A percentile compares a stretch with the other conserved stretches of the same genome.
Evolutionary conservation across 1,140 invertebrate species (phyloP).

Genomic region (Dryas iulia): DNA sequence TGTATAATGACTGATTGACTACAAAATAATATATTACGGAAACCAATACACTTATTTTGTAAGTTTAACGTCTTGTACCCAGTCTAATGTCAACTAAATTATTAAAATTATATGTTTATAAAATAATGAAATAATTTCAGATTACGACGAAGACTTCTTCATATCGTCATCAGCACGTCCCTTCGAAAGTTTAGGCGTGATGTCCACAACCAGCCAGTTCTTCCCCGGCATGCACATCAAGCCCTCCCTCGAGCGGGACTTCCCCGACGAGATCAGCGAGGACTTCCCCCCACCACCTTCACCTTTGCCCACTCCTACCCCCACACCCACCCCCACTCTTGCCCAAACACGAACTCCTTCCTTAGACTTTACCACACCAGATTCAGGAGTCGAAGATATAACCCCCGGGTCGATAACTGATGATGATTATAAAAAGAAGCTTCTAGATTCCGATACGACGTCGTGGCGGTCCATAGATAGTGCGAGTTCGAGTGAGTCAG

Average conservation of each 20-base stretch:
- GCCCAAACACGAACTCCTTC: slow-evolving; percentile 50
- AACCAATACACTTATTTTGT: too few species aligned
- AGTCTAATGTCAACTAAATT: too few species aligned
- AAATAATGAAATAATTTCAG: slow-evolving; percentile 41
- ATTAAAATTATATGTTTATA: too few species aligned
- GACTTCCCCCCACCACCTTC: slow-evolving; percentile 51
- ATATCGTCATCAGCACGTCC: slow-evolving; percentile 86
- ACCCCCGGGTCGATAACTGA: slow-evolving; percentile 75
- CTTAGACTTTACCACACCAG: slow-evolving; percentile 79
- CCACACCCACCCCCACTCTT: slow-evolving; percentile 38
- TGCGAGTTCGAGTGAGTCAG: slow-evolving; percentile 66
- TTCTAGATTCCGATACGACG: slow-evolving; percentile 35
- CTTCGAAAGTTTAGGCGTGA: slow-evolving; percentile 83
- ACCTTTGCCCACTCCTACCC: slow-evolving; percentile 30
- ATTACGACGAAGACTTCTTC: slow-evolving; percentile 85
- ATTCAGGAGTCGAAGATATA: slow-evolving; percentile 82
- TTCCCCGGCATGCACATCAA: slow-evolving; percentile 83
- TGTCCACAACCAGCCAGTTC: slow-evolving; percentile 85
- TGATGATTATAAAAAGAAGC: slow-evolving; percentile 57
- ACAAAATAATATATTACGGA: too few species aligned
- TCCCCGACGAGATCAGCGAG: slow-evolving; percentile 42
- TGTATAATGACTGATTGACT: too few species aligned
- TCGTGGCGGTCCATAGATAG: slow-evolving; percentile 56
- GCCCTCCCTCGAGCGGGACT: slow-evolving; percentile 39
- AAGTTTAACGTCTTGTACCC: too few species aligned